Evolutionary conservation across 2,113 vertebrate species (phyloP).

Genomic region (Polypterus senegalus): DNA sequence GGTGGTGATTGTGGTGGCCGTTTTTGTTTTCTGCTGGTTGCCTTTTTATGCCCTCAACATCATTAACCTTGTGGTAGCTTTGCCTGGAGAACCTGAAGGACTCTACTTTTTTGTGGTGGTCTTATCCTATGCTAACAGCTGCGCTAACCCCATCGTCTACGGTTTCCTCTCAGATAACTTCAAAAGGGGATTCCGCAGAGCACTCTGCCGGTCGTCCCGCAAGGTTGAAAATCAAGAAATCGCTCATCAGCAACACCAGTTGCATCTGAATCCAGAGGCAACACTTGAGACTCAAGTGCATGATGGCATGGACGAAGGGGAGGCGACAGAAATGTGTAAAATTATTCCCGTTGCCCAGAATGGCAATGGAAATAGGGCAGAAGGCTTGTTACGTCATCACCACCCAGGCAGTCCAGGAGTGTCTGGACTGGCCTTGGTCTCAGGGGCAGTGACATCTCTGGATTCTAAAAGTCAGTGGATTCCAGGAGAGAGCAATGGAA

Average conservation of each 20-base stretch:
- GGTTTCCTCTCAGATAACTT: slow-evolving; percentile 92
- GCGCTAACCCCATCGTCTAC: slow-evolving; percentile 85
- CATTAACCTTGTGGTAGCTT: slow-evolving; percentile 71
- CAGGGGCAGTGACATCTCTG: slow-evolving; percentile 24
- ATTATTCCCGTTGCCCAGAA: slow-evolving; percentile 61
- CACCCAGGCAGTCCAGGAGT: slow-evolving; percentile 30
- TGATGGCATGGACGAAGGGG: slow-evolving; percentile 19
- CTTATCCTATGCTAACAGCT: slow-evolving; percentile 91
- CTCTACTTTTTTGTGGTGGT: slow-evolving; percentile 87
- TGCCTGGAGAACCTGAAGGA: slow-evolving; percentile 73
- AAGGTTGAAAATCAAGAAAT: slow-evolving; percentile 61
- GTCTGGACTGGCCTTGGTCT: not conserved
- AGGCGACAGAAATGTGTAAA: slow-evolving; percentile 25
- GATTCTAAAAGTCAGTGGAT: slow-evolving; percentile 7
- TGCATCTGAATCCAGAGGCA: slow-evolving; percentile 30
- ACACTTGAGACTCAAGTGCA: slow-evolving; percentile 19
- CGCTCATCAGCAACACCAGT: slow-evolving; percentile 10
- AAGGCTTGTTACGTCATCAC: slow-evolving; percentile 22
- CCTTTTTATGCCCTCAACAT: slow-evolving; percentile 88
- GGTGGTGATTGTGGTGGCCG: slow-evolving; percentile 84
- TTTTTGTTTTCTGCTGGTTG: slow-evolving; percentile 81
- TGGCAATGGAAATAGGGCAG: slow-evolving; percentile 37
- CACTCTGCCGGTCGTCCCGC: slow-evolving; percentile 65
- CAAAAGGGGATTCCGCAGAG: slow-evolving; percentile 78
- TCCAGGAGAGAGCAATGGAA: slow-evolving; percentile 17